Evolutionary conservation across 2,797 vertebrate species (phyloP), one percentile per base, ranked within the genome.

Genomic region (Sparidentex hasta): DNA sequence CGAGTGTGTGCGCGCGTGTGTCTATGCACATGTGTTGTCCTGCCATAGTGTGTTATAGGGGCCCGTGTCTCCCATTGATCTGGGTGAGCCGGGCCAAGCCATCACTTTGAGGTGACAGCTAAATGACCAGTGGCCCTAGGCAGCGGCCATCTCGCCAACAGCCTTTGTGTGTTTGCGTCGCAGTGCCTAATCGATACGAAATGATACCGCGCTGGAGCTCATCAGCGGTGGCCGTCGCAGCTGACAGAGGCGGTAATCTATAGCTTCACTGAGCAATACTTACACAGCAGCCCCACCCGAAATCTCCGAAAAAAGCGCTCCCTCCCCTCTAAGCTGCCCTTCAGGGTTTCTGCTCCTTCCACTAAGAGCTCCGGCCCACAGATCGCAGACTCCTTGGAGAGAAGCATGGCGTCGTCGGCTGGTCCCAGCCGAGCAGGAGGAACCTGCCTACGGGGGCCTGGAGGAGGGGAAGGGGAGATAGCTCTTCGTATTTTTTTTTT

Each of bases 41-140:
- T 20, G 59, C 46, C 72, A 52, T 38, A 6, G 56, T 72, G 83
- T 77, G 81, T 80, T 86, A 84, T 78, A 66, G 76, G 51, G 16
- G 80, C 79, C 85, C 74, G 7, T 82, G 89, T 90, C 86, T 84
- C 62, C 51, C 90, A 93, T 92, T 92, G 93, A 94, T 94, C 88
- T 66, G 86, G 29, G 59, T 62, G 82, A 63, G 80, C 66, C 65
- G 14, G 83, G 87, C 90, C 74, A 18, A 78, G 83, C 88, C 88
- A 93, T 93, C 92, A 93, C 91, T 94, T 92, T 93, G 90, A 91
- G 88, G 90, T 93, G 93, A 93, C 93, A 91, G 91, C 92, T 93
- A 93, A 94, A 94, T 92, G 91, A 93, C 92, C 92, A 44, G 89
- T 82, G 69, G 90, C 93, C 90, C 20, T 4, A 62, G 91, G 91